Evolutionary conservation across 1,140 invertebrate genomes (phyloP).

Genomic region (Zaprionus kolodkinae): DNA sequence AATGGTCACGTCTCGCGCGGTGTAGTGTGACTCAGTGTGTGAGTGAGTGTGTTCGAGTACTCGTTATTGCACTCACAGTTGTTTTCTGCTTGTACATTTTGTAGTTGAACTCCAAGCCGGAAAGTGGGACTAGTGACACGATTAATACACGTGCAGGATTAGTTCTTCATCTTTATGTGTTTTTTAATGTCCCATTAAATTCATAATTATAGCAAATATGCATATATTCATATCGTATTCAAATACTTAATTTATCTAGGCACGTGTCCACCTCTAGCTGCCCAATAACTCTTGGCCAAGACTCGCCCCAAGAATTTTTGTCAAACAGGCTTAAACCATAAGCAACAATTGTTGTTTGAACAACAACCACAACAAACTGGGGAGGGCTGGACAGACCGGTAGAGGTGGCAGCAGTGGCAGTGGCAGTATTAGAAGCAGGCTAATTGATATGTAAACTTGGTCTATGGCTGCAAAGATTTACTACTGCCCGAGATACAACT

Average conservation of each 20-base stretch:
- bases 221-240: background rate
- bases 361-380: background rate
- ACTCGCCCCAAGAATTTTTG: background rate
- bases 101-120: slow-evolving; percentile 7
- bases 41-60: slow-evolving; percentile 1
- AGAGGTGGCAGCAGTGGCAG: background rate
- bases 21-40: slow-evolving; percentile 26
- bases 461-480: slow-evolving; percentile 14
- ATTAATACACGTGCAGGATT: background rate
- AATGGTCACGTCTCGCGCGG: slow-evolving; percentile 29
- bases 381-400: background rate
- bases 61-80: slow-evolving; percentile 4
- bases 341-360: slow-evolving; percentile 20
- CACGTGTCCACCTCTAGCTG: slow-evolving; percentile 3
- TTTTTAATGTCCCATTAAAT: background rate
- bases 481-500: background rate
- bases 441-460: slow-evolving; percentile 73
- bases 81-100: background rate
- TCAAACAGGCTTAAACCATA: slow-evolving; percentile 23
- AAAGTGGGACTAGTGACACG: background rate
- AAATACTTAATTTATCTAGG: background rate
- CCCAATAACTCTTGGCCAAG: slow-evolving; percentile 1
- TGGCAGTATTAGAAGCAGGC: slow-evolving; percentile 16
- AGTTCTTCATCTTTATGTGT: no score
- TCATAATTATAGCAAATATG: background rate